These are phyloP conservation scores for Diadophis punctatus DNA, from an alignment of 2,113 vertebrate species.

Conservation along the genomic window DNA sequence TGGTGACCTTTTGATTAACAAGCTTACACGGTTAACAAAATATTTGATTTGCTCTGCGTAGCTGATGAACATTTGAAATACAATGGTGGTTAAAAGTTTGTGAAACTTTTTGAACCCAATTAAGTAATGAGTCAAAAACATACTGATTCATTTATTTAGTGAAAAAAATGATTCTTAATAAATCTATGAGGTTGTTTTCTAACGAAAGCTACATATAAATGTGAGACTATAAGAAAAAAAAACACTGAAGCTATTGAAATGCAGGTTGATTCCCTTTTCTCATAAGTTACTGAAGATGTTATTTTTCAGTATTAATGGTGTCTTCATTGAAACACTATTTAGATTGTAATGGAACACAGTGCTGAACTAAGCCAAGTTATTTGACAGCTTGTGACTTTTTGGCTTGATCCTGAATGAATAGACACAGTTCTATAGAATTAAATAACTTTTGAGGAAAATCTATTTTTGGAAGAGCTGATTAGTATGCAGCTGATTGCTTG, in stretches of 20 bases:
- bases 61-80: neutral
- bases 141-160: neutral
- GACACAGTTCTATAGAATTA: neutral
- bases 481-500: neutral
- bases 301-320: neutral
- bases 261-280: neutral
- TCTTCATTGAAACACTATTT: neutral
- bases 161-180: neutral
- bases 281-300: neutral
- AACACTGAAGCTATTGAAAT: neutral
- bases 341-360: neutral
- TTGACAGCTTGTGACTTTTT: neutral
- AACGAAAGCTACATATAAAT: neutral
- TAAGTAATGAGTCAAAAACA: neutral
- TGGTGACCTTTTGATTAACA: neutral
- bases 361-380: neutral
- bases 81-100: neutral
- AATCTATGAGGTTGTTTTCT: neutral
- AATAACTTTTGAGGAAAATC: neutral
- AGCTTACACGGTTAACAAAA: neutral
- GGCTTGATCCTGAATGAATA: neutral
- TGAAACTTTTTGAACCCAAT: neutral
- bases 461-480: neutral
- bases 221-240: neutral
- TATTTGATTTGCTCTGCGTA: neutral